Base-by-base conservation (phyloP, 1,140 invertebrate species). In the Rhopalosiphum maidis region DNA sequence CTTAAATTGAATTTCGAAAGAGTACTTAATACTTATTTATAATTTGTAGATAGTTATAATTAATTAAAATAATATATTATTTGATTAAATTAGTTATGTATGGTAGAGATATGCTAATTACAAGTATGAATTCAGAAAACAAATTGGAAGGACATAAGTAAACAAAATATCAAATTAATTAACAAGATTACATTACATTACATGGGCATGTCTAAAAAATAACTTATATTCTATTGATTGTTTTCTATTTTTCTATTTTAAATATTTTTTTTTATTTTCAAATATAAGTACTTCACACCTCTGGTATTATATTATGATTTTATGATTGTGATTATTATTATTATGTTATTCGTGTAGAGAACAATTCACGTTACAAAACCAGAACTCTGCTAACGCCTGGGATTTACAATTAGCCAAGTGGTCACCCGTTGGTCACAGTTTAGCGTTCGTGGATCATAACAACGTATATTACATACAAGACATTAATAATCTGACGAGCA, bases 371-470 rank as follows among this genome's bases (percentile, higher is more conserved):
- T 37, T 94, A n/a, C 90, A 83, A 37, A 96, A 94, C 95, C 95
- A 94, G 95, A 95, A 94, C 93, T n/a, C 30, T 95, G n/a, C 95
- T 95, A 5, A 94, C 11, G 94, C 94, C 5, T 18, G 94, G 91
- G 11, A 93, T 94, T 54, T 94, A 37, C 94, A 94, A 43, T 90
- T 94, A 51, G 94, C 94, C 11, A 90, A 93, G n/a, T 98, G 98
- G 97, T 96, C 97, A 1, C 97, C 97, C 0, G 95, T 95, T 0
- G 97, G 96, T 21, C 97, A 97, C 94, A 96, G 96, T 2, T 94
- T 98, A 83, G 96, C 97, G 30, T 98, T 97, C 95, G 97, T 99
- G 1, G 96, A 96, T 94, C 95, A 96, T 83, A 98, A 98, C 95
- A 97, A 99, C 95, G 97, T 99, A 93, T 98, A 96, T 95, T 97